Base-by-base conservation (phyloP, 2,888 invertebrate species). In the Embidobia sp. region DNA sequence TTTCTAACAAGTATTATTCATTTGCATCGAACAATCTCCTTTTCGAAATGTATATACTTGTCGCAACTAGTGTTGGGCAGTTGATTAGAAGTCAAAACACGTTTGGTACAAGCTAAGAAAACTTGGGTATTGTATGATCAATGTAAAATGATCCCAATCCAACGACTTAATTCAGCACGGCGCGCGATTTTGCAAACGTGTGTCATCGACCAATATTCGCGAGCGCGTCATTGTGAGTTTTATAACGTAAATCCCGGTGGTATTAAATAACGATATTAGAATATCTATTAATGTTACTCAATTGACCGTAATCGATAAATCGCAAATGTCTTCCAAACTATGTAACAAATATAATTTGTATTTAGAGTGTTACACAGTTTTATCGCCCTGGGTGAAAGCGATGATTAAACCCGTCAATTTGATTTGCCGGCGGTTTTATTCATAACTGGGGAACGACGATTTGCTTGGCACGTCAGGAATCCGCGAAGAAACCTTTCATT, bases 221-320 rank as follows among this genome's bases (percentile, higher is more conserved):
- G 11, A n/a, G 19, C 19, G 35, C n/a, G 35, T 13, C 35, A 13
- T 42, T 19, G 46, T 26, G 13, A 27, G 27, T 70, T 61, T 49
- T 64, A 42, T 51, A 59, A 59, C 27, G 59, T 31, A 55, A 42
- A 55, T 59, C 61, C 35, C 35, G 37, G 29, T 63, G 51, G 63
- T 72, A 35, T 35, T 46, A 22, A 64, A 57, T 48, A 31, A 57
- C 40, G 48, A 48, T 37, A 29, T 48, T 40, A 11, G 37, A 57
- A 42, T 51, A 51, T 42, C 57, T 26, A 33, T 70, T 44, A 51
- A 44, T 11, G 42, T 59, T 70, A 35, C 37, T 15, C 27, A 46
- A 35, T 59, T 40, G 63, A 44, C 63, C 59, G 70, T 66, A 64
- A 66, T 35, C 10, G 42, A 79, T 80, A 79, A 80, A 79, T 78